Evolutionary conservation across 2,113 vertebrate genomes (phyloP), one percentile per base, ranked within the genome.

Genomic region (Anolis carolinensis): DNA sequence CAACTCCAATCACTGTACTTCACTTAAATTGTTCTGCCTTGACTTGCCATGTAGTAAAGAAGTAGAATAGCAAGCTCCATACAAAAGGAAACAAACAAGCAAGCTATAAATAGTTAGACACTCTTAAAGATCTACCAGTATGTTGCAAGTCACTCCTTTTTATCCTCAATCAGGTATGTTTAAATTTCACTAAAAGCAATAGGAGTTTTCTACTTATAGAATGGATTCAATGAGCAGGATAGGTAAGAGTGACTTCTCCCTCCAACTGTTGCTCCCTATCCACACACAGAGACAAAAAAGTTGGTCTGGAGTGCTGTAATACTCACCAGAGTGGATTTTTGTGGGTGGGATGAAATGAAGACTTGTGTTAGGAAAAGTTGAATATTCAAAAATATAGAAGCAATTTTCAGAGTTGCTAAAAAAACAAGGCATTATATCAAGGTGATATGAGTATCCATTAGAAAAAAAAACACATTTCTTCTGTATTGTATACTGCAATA

Each of bases 1-100:
- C 87, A 20, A 4, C 44, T 91, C 34, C 39, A 89, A 3, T 62
- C 73, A 20, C 59, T 68, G 30, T 9, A 70, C 59, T 81, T 74
- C 36, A 50, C 32, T 79, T 85, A 70, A 4, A 5, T 20, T 63
- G 6, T 67, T 63, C 20, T 36, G 59, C 21, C 21, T 7, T 44
- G 9, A 1, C 27, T 6, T 44, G 9, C 1, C 32, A 71, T 32
- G 48, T 14, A 81, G 34, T 82, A 39, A 67, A 82, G 9, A 2
- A 25, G 7, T 27, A 18, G 39, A 52, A 81, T 18, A 75, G 5
- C 4, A 68, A 27, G 65, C 65, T 30, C 30, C 30, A 27, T 7
- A 68, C 65, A 68, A 68, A 68, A n/a, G 27, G 25, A 68, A 68
- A 68, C 27, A 67, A 67, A 67, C 65, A 68, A 18, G 14, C 4